Base-by-base conservation (phyloP, 2,113 vertebrate species). In the Conger conger region DNA sequence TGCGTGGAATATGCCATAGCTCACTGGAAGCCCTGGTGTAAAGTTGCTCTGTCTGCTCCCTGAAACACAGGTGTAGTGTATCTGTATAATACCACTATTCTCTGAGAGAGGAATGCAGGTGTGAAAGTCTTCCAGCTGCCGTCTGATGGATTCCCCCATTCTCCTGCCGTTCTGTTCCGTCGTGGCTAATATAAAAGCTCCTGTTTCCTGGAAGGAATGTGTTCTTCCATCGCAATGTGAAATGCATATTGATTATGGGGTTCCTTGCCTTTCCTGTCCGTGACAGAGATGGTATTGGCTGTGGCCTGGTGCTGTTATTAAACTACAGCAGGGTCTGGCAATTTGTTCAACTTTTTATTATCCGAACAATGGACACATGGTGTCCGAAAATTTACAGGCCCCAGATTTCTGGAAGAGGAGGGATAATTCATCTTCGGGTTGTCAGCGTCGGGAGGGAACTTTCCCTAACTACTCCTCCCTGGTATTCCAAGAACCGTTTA, bases 181-280 rank as follows among this genome's bases (percentile, higher is more conserved):
- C 37, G 82, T 81, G 84, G 83, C 87, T 90, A 89, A 89, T 89
- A 90, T 87, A 90, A 89, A 82, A 82, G 86, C 87, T 91, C 85
- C 82, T n/a, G 77, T 90, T 90, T 88, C 88, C 82, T 89, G 89
- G 90, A 91, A 90, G 84, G 89, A 91, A 90, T 91, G 88, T 73
- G 86, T 83, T 88, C 86, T 82, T 90, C 86, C 87, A 85, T 88
- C 80, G 88, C 88, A 85, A 90, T 88, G 89, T 89, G 87, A 89
- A 89, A 87, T 87, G 81, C 82, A 82, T 89, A 89, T 90, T 90
- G 90, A 92, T 92, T 89, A 92, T 81, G 83, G 87, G 85, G 79
- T 80, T 86, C 85, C 88, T 87, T 86, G 68, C 87, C 82, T 89
- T 89, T 89, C 88, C 83, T 87, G 88, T 88, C 86, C 86, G 84